Base-by-base conservation (phyloP, 2,113 vertebrate species). In the Hippolais icterina region DNA sequence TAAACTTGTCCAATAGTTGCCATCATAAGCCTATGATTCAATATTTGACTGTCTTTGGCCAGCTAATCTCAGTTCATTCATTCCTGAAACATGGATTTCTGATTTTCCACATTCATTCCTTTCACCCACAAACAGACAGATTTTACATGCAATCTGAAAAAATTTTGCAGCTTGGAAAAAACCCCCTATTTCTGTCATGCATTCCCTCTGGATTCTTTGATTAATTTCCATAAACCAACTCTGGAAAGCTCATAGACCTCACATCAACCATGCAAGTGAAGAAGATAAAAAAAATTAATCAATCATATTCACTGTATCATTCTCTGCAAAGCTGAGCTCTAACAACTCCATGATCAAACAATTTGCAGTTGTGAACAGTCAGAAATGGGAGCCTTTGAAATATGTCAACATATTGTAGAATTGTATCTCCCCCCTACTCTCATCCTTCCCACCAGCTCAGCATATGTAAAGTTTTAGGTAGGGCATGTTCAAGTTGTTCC, bases 381-480 rank as follows among this genome's bases (percentile, higher is more conserved):
- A 95, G 54, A 90, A 86, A 90, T 25, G 28, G 22, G 27, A 92
- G 76, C 49, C 80, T 94, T 69, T 92, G 83, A 94, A 94, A 93
- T 41, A 78, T 18, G 79, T 49, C 49, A 78, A 24, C 61, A 28
- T 25, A 57, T 25, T 37, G 74, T 69, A 92, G 80, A 90, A 90
- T 78, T 1, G 0, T 78, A 35, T 63, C 44, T 84, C 9, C 8
- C 29, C 18, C 4, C 35, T 59, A 9, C 15, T 49, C 76, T 81
- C 25, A 5, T 44, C 60, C 37, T 88, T 87, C 79, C 53, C 44
- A 78, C 41, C 31, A 83, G n/a, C 57, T 90, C 56, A 72, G 69
- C 83, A 94, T 65, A 90, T 89, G 72, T 65, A 46, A 89, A 84
- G 41, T 64, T 93, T 84, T 82, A 75, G 83, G 80, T 71, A 75